Conservation (phyloP, 2,888 invertebrate genomes). For the Aethes cnicana region DNA sequence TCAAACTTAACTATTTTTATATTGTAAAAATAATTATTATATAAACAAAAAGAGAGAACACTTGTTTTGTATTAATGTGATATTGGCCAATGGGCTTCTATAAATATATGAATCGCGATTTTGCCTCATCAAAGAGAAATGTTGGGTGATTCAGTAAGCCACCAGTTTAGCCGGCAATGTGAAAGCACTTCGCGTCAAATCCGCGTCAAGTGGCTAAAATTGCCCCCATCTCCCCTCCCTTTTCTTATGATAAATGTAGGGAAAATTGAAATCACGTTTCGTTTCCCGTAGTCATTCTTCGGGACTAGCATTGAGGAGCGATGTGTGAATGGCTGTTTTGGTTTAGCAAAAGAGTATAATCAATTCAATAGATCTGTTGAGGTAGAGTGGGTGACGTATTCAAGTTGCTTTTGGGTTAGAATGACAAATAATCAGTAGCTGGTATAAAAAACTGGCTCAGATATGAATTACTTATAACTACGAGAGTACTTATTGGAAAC, state of each 20-base stretch:
- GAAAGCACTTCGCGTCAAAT: slow-evolving; percentile 68
- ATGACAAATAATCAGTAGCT: slow-evolving; percentile 5
- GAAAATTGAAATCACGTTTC: slow-evolving; percentile 69
- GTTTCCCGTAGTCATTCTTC: slow-evolving; percentile 53
- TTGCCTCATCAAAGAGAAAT: slow-evolving; percentile 62
- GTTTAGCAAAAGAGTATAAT: slow-evolving; percentile 43
- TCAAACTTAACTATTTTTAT: too few species aligned
- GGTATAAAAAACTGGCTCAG: too few species aligned
- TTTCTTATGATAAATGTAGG: slow-evolving; percentile 64
- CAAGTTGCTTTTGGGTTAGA: slow-evolving; percentile 29
- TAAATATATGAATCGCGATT: slow-evolving; percentile 56
- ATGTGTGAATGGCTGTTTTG: slow-evolving; percentile 52
- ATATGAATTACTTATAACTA: too few species aligned
- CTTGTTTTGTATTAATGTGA: too few species aligned
- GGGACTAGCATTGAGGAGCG: slow-evolving; percentile 42
- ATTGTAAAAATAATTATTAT: too few species aligned
- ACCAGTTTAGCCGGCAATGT: slow-evolving; percentile 55
- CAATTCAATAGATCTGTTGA: slow-evolving; percentile 49
- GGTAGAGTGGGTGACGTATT: slow-evolving; percentile 38
- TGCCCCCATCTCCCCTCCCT: slow-evolving; percentile 43
- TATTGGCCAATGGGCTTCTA: slow-evolving; percentile 33
- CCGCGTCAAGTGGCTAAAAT: slow-evolving; percentile 66
- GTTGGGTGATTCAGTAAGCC: slow-evolving; percentile 64
- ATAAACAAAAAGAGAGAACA: too few species aligned
- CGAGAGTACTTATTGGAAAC: too few species aligned